A percentile compares a stretch with the other conserved stretches of the same genome.
Conservation (phyloP, 53 echinoderm and acorn worm species). For the Astropecten irregularis region DNA sequence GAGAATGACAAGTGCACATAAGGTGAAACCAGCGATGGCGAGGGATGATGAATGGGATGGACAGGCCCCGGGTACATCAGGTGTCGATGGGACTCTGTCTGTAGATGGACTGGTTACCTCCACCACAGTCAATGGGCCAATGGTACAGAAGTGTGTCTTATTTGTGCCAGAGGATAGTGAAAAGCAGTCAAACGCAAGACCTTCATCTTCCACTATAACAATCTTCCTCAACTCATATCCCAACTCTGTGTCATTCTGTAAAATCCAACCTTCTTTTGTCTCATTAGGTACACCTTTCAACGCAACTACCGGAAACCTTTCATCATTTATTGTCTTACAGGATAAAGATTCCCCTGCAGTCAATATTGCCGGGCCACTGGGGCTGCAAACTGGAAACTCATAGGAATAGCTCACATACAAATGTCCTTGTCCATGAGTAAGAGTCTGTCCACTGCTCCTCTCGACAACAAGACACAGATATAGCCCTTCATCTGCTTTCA, state of each 20-base stretch:
- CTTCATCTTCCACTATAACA: background rate
- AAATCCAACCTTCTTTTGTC: background rate
- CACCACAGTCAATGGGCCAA: background rate
- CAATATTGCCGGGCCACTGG: background rate
- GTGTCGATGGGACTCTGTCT: no score
- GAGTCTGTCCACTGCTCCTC: background rate
- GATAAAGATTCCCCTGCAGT: constrained; percentile 6
- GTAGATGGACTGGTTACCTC: background rate
- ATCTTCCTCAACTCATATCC: background rate
- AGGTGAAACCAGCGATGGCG: background rate
- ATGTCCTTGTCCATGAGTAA: background rate
- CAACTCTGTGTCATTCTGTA: background rate
- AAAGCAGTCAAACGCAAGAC: background rate
- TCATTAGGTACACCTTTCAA: background rate
- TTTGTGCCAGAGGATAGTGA: background rate
- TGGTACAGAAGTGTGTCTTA: background rate
- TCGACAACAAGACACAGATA: constrained; percentile 3
- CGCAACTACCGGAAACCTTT: background rate
- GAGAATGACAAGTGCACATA: background rate
- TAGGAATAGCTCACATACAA: background rate
- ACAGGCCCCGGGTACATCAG: no score
- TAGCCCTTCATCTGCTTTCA: background rate
- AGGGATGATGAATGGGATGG: background rate
- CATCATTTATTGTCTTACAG: constrained; percentile 7
- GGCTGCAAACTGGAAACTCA: constrained; percentile 37